Evolutionary conservation across 2,797 vertebrate genomes (phyloP), one percentile per base, ranked within the genome.

Genomic region (Lacerta bilineata): DNA sequence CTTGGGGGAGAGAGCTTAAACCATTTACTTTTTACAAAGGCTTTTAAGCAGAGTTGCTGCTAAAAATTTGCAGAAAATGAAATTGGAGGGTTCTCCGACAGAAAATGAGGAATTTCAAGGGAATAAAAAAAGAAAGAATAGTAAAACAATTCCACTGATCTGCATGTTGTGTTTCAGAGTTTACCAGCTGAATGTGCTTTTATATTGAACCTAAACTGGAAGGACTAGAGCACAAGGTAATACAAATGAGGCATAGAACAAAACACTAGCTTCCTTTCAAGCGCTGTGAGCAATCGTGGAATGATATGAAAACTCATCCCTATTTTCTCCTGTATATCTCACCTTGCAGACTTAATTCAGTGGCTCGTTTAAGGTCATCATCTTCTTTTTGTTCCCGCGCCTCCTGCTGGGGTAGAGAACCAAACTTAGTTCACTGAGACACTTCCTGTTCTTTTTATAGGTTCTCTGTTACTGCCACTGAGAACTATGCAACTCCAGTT

Each of bases 281-380:
- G 33, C n/a, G 5, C 23, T 46, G 20, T 74, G 17, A 33, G 50
- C 29, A 82, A 29, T 50, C 29, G 50, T 6, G 36, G 41, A 68
- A 69, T n/a, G 5, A 39, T 78, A 55, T 29, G 46, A 41, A 72
- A 68, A 95, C 2, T 71, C 36, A 55, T n/a, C 18, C 11, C 0
- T 43, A 66, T 75, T 85, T 81, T 66, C 39, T 50, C 27, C 46
- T 50, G 25, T 80, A 39, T 33, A 72, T 39, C 94, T 95, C 94
- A 99, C 99, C 99, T 98, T 99, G 99, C 92, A 99, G 96, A 94
- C 99, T 99, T 96, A 99, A 98, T 95, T 99, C 99, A 0, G 99
- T 99, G 82, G 99, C 99, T 95, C 98, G 98, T 97, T 99, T 99
- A 93, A 99, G 97, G 91, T 99, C 99, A 91, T 99, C 99, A 68